These are phyloP conservation scores for Agrotis exclamationis DNA, from an alignment of 2,888 invertebrate genomes.

Conservation along the genomic window DNA sequence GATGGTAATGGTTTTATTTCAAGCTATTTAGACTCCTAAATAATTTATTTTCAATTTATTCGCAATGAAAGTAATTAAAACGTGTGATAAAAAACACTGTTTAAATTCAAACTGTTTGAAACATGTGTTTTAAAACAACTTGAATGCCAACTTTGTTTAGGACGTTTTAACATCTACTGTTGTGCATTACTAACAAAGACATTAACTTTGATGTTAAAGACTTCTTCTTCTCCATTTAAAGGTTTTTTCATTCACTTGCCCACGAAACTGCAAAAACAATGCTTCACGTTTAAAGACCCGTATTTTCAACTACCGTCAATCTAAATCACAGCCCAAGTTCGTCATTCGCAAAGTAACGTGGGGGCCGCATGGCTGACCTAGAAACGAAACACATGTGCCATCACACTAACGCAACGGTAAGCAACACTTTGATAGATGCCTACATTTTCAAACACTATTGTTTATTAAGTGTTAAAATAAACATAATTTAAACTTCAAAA, in stretches of 20 bases:
- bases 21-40: too few species aligned
- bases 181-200: background rate
- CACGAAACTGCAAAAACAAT: constrained; percentile 51
- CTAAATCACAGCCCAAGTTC: constrained; percentile 77
- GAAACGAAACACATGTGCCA: constrained; percentile 71
- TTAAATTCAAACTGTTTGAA: too few species aligned
- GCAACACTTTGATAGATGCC: background rate
- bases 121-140: too few species aligned
- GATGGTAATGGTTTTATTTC: too few species aligned
- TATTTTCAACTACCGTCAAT: constrained; percentile 72
- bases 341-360: constrained; percentile 74
- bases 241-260: background rate
- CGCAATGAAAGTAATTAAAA: too few species aligned
- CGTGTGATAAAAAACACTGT: too few species aligned
- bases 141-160: too few species aligned
- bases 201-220: background rate
- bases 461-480: too few species aligned
- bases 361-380: constrained; percentile 75
- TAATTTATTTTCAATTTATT: too few species aligned
- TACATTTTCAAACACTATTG: background rate
- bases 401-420: background rate
- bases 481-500: too few species aligned
- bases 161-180: too few species aligned
- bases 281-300: constrained; percentile 69
- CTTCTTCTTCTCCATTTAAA: too few species aligned